A percentile compares a stretch with the other conserved stretches of the same genome.
Evolutionary conservation across 2,888 invertebrate genomes (phyloP).

Genomic region (Labia minor): DNA sequence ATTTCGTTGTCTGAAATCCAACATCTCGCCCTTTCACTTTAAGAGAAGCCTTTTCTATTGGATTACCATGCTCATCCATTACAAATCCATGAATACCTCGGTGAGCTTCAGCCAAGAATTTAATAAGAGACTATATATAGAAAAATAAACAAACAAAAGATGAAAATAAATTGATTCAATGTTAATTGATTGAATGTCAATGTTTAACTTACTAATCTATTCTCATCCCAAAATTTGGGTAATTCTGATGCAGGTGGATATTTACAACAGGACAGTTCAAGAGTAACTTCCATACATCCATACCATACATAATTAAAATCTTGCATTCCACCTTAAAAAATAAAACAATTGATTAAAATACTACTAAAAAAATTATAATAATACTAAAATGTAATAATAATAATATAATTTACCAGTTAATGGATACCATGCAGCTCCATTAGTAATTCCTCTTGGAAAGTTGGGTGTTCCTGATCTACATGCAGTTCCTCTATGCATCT

Average conservation of each 20-base stretch:
- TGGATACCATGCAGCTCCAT: constrained; percentile 54
- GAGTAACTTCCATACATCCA: constrained; percentile 54
- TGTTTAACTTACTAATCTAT: constrained; percentile 39
- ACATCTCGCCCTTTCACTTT: constrained; percentile 46
- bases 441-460: constrained; percentile 51
- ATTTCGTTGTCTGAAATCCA: constrained; percentile 42
- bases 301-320: constrained; percentile 56
- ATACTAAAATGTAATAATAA: no score
- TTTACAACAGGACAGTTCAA: constrained; percentile 59
- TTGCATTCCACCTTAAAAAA: constrained; percentile 48
- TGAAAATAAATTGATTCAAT: background rate
- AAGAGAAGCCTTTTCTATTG: constrained; percentile 41
- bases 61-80: constrained; percentile 38
- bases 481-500: constrained; percentile 43
- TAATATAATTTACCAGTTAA: constrained; percentile 38
- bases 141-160: background rate
- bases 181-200: background rate
- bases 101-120: constrained; percentile 44
- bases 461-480: constrained; percentile 38
- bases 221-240: constrained; percentile 46
- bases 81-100: constrained; percentile 50
- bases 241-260: constrained; percentile 44
- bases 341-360: constrained; percentile 8
- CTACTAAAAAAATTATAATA: background rate
- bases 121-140: constrained; percentile 42